A percentile compares a stretch with the other conserved stretches of the same genome.
phyloP scores from a whole-genome alignment of 2,113 vertebrate genomes.

The Dicaeum eximium region DNA sequence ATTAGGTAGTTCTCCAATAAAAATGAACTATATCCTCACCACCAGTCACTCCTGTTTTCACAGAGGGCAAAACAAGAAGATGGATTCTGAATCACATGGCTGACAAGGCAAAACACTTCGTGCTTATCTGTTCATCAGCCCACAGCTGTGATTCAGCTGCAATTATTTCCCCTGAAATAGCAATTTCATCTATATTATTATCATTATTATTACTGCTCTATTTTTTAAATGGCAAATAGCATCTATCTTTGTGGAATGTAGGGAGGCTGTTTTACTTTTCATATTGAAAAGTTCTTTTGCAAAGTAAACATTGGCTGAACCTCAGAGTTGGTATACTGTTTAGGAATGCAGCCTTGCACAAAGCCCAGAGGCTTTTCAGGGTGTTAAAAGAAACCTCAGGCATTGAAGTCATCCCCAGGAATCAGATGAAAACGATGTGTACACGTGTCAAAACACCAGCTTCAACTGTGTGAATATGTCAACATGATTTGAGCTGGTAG shows the following conservation, averaged over 20 bases:
- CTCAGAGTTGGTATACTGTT: constrained; percentile 41
- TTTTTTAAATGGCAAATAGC: constrained; percentile 23
- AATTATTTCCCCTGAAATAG: constrained; percentile 12
- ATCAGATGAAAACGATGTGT: constrained; percentile 23
- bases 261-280: constrained; percentile 63
- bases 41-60: constrained; percentile 17
- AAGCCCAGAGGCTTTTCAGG: constrained; percentile 43
- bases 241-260: constrained; percentile 65
- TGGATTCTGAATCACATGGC: background rate
- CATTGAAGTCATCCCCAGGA: constrained; percentile 12
- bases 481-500: background rate
- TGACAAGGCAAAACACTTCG: background rate
- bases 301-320: constrained; percentile 60
- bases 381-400: constrained; percentile 55
- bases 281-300: constrained; percentile 60
- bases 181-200: background rate
- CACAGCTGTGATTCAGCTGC: background rate
- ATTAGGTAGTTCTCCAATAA: constrained; percentile 7
- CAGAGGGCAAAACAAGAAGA: constrained; percentile 18
- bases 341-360: constrained; percentile 34
- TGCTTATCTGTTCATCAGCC: constrained; percentile 16
- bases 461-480: background rate
- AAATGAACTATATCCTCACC: constrained; percentile 33
- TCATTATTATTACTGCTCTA: background rate
- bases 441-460: background rate